Base-by-base conservation (phyloP, 2,113 vertebrate species). In the Pygathrix nemaeus region DNA sequence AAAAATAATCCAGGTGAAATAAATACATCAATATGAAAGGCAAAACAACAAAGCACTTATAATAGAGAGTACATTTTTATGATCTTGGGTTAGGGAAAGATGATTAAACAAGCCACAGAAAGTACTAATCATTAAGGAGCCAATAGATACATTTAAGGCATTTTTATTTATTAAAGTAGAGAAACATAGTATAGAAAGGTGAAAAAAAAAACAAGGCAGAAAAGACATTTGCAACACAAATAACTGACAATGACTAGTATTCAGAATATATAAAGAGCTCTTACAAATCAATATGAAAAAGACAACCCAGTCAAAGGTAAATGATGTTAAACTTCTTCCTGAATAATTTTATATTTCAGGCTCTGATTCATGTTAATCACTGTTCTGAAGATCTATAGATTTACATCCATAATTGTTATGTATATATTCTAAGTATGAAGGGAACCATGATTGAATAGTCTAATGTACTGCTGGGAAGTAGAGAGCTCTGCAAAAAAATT, bases 91-190 rank as follows among this genome's bases (percentile, higher is more conserved):
- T 80, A 52, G 30, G 27, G 5, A 80, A 72, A n/a, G 32, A 93
- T 50, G 73, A 66, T 50, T 81, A 90, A 85, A 86, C 64, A 90
- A 81, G 40, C 40, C 27, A 59, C 48, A 81, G 70, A 89, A 64
- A 80, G 18, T 14, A 64, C 30, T 52, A 70, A 73, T 12, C 32
- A 66, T 80, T 66, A 93, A 79, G 52, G 25, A 93, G 21, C 7
- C 89, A n/a, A 93, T 23, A 3, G 18, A 64, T 66, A 66, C 6
- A 48, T 16, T 68, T 32, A 95, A 86, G 13, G 6, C 10, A 12
- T 61, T 70, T 70, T 50, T 76, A 90, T 73, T 82, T 88, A 93
- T 73, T 93, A 93, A 88, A 55, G 25, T 61, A 32, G 12, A 94
- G 43, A 84, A 84, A 92, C 38, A 52, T 61, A 88, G n/a, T 50